Evolutionary conservation across 2,888 invertebrate species (phyloP).

Genomic region (Heliconius sara): DNA sequence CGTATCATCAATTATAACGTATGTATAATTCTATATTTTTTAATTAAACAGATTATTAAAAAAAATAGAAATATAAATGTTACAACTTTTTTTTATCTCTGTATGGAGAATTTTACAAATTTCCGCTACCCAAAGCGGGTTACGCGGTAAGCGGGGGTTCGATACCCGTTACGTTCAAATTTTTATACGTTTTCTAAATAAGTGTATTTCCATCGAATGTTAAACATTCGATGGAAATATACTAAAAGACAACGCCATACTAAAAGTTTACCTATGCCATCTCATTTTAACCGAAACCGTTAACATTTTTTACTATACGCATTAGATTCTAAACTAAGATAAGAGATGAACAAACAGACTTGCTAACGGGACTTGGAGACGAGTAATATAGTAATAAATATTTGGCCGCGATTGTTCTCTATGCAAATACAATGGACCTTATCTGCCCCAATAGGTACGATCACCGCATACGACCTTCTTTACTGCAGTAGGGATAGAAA

Average conservation of each 20-base stretch:
- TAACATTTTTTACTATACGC: constrained; percentile 7
- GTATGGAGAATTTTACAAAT: no score
- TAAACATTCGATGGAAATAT: no score
- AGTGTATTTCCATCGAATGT: no score
- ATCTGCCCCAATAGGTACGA: constrained; percentile 58
- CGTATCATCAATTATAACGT: no score
- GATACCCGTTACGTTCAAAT: no score
- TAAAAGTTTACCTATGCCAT: neutral
- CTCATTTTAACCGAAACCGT: neutral
- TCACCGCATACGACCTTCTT: constrained; percentile 44
- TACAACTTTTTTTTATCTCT: no score
- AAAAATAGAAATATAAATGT: no score
- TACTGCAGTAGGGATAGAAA: constrained; percentile 50
- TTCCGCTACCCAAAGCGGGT: no score
- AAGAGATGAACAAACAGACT: constrained; percentile 5
- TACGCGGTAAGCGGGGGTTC: no score
- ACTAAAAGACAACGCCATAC: neutral
- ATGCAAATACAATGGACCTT: constrained; percentile 78
- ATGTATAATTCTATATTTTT: neutral
- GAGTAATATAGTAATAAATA: constrained; percentile 64
- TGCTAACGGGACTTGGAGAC: constrained; percentile 18
- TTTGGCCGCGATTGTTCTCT: constrained; percentile 63
- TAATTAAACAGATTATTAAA: neutral
- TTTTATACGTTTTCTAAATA: no score
- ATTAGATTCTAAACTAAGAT: constrained; percentile 12